These are phyloP conservation scores for Pristionchus fissidentatus DNA, from an alignment of 2,888 invertebrate genomes.

Conservation along the genomic window DNA sequence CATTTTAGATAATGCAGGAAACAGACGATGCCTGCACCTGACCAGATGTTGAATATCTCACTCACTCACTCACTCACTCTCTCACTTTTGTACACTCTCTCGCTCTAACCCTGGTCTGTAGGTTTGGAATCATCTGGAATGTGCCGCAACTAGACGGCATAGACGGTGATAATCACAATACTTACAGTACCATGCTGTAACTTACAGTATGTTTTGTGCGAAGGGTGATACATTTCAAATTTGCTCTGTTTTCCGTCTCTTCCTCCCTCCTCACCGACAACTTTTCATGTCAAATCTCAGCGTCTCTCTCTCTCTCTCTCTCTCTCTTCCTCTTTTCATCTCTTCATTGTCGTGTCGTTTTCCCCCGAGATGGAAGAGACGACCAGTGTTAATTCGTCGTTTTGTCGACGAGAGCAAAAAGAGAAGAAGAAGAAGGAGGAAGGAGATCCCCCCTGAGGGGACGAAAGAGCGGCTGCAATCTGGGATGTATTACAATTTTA, in stretches of 20 bases:
- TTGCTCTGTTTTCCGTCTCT: not conserved
- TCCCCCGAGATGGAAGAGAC: conserved; percentile 10
- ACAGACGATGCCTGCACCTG: too few species aligned
- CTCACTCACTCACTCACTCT: too few species aligned
- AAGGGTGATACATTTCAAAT: not conserved
- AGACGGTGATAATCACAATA: too few species aligned
- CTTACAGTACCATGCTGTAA: not conserved
- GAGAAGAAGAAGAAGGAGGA: conserved; percentile 8
- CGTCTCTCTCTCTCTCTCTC: not conserved
- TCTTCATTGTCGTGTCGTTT: conserved; percentile 23
- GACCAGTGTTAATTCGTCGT: conserved; percentile 47
- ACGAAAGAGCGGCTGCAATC: not conserved
- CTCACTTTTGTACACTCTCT: too few species aligned
- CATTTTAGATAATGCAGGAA: too few species aligned
- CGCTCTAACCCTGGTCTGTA: too few species aligned
- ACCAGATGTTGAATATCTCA: too few species aligned
- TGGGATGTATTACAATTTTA: too few species aligned
- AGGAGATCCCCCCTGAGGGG: not conserved
- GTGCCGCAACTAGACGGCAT: too few species aligned
- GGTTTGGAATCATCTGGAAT: too few species aligned
- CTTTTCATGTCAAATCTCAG: conserved; percentile 25
- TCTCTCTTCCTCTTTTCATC: not conserved
- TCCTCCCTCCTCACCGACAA: not conserved
- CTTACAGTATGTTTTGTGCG: not conserved
- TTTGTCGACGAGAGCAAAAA: conserved; percentile 1